Base-by-base conservation (phyloP, 2,113 vertebrate species). In the Romanogobio albipinnatus region DNA sequence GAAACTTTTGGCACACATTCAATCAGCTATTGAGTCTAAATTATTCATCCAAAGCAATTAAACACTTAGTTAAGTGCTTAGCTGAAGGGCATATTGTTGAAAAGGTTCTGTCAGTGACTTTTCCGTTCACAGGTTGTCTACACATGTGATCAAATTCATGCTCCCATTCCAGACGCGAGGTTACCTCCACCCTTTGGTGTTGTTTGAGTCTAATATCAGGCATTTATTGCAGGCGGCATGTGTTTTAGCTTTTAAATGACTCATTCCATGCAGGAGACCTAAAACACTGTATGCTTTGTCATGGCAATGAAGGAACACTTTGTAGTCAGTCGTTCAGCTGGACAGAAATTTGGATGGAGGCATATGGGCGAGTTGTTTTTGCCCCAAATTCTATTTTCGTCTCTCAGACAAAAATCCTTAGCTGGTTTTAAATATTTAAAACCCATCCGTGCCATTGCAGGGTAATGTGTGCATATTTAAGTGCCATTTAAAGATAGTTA, bases 221-320 rank as follows among this genome's bases (percentile, higher is more conserved):
- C 77, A 87, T 74, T 76, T 82, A 75, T 77, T 85, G 77, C 8
- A 76, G 76, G 77, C 86, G 24, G 51, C 73, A 4, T 88, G 84
- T 89, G 79, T 81, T 87, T n/a, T 45, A 49, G 89, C 75, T 86
- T 87, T 88, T 81, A 83, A 76, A 66, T 85, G 80, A 80, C 13
- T 39, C 80, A 53, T 24, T 82, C 85, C 76, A 74, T 71, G 59
- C 82, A 64, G 68, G 39, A 85, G 26, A n/a, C 84, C 33, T 45
- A 66, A 85, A 90, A 92, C 91, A 92, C 87, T 87, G 62, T 84
- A 13, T 78, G 85, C 90, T 90, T 93, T 93, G 90, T 92, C 76
- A 49, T 78, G 66, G 88, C 33, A 33, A 89, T 88, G 84, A 92
- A 91, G 70, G 78, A 76, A 81, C 82, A 88, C 88, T 90, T 93